phyloP scores from a whole-genome alignment of 2,888 invertebrate species.

The Euphydryas editha region DNA sequence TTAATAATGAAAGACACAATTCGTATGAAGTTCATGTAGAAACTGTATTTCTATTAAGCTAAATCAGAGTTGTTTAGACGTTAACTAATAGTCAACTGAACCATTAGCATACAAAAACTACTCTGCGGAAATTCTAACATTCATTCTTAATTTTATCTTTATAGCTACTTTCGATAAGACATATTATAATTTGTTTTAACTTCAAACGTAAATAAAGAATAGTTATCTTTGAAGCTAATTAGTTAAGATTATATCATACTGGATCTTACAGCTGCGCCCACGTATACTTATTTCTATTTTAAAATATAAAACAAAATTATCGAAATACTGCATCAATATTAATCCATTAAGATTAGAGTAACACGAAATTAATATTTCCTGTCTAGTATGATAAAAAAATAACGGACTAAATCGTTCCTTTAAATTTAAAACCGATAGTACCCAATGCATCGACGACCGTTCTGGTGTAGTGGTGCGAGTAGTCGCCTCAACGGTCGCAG shows the following conservation, averaged over 20 bases:
- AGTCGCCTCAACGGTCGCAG: no score
- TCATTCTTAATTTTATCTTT: not conserved
- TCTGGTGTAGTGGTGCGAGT: no score
- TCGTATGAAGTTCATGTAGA: no score
- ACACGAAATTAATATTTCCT: constrained; percentile 6
- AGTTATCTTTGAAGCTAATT: constrained; percentile 5
- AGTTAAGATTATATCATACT: constrained; percentile 3
- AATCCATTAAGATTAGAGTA: not conserved
- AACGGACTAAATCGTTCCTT: not conserved
- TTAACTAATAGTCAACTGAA: not conserved
- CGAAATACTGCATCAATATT: not conserved
- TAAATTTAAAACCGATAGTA: not conserved
- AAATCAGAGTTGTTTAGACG: no score
- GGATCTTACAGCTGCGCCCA: not conserved
- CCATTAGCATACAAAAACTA: not conserved
- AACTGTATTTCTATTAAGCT: no score
- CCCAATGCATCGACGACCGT: no score
- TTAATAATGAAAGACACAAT: no score
- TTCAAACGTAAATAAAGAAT: not conserved
- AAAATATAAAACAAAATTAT: constrained; percentile 5
- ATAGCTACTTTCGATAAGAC: not conserved
- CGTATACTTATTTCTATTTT: not conserved
- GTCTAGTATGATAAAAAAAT: not conserved
- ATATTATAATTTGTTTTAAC: not conserved
- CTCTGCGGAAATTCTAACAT: not conserved